These are phyloP conservation scores for Falcunculus frontatus DNA, from an alignment of 2,113 vertebrate genomes.

Conservation along the genomic window DNA sequence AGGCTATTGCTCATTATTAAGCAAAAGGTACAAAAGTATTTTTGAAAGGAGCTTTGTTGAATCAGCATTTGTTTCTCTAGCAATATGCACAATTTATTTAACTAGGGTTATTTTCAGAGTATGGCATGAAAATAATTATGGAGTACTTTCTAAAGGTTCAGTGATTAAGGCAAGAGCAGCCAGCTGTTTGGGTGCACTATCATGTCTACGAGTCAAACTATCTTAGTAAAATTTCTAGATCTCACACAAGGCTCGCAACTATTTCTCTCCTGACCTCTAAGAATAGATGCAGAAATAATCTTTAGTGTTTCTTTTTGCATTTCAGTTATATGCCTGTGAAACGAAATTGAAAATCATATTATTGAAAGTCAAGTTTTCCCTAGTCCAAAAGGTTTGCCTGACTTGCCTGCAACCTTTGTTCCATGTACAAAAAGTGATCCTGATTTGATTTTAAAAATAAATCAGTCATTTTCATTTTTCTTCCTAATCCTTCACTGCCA, in stretches of 20 bases:
- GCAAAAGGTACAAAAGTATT: background rate
- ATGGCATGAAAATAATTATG: background rate
- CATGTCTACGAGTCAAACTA: background rate
- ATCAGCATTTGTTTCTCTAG: slow-evolving; percentile 11
- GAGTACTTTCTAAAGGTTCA: slow-evolving; percentile 10
- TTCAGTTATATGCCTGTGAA: background rate
- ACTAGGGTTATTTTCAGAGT: background rate
- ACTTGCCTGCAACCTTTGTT: background rate
- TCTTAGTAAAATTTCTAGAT: background rate
- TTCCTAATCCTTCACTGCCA: slow-evolving; percentile 10
- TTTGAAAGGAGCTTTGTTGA: background rate
- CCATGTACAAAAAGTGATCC: background rate
- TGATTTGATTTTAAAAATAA: slow-evolving; percentile 16
- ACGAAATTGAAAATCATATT: background rate
- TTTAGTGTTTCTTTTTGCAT: background rate
- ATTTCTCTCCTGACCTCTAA: background rate
- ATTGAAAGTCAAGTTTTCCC: background rate
- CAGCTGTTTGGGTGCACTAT: background rate
- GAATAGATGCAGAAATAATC: background rate
- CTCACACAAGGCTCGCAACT: background rate
- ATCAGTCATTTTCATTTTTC: slow-evolving; percentile 3
- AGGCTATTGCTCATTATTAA: background rate
- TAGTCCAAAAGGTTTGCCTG: background rate
- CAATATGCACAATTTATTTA: background rate
- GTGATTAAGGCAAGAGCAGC: slow-evolving; percentile 1